Evolutionary conservation across 2,797 vertebrate genomes (phyloP).

Genomic region (Coreius guichenoti): DNA sequence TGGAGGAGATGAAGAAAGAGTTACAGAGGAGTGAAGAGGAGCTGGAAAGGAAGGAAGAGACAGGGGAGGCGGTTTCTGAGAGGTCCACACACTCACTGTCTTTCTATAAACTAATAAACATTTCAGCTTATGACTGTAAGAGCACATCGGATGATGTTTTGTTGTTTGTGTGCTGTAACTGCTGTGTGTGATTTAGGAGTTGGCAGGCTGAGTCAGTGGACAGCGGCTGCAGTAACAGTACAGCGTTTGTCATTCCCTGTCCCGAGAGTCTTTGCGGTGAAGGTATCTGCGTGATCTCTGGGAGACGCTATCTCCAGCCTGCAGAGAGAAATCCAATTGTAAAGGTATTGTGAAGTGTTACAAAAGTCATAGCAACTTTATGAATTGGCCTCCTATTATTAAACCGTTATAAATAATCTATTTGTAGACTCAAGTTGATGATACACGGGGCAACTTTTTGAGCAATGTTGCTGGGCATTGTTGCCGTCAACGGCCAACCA

Average conservation of each 20-base stretch:
- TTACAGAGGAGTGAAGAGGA: slow-evolving; percentile 79
- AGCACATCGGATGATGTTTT: background rate
- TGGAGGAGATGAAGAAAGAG: slow-evolving; percentile 85
- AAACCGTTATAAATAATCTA: background rate
- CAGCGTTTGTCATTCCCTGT: slow-evolving; percentile 82
- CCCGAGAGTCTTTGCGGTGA: slow-evolving; percentile 82
- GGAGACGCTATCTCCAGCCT: slow-evolving; percentile 77
- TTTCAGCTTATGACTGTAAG: slow-evolving; percentile 1
- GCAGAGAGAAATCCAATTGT: slow-evolving; percentile 71
- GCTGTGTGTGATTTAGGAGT: slow-evolving; percentile 77
- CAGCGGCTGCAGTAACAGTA: slow-evolving; percentile 94
- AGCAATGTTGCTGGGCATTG: too few species aligned
- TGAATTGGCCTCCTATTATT: background rate
- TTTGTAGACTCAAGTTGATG: background rate
- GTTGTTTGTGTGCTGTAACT: background rate
- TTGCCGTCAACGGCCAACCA: too few species aligned
- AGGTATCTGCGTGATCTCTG: slow-evolving; percentile 77
- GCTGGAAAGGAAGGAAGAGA: slow-evolving; percentile 86
- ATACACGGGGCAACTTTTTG: too few species aligned
- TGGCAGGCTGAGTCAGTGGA: slow-evolving; percentile 97
- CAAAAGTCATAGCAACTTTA: background rate
- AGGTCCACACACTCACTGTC: slow-evolving; percentile 74
- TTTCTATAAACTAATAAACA: background rate
- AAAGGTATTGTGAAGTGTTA: slow-evolving; percentile 80
- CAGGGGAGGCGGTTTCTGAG: slow-evolving; percentile 84